Evolutionary conservation across 1,140 invertebrate genomes (phyloP), one percentile per base, ranked within the genome.

Genomic region (Xylocopa sonorina): DNA sequence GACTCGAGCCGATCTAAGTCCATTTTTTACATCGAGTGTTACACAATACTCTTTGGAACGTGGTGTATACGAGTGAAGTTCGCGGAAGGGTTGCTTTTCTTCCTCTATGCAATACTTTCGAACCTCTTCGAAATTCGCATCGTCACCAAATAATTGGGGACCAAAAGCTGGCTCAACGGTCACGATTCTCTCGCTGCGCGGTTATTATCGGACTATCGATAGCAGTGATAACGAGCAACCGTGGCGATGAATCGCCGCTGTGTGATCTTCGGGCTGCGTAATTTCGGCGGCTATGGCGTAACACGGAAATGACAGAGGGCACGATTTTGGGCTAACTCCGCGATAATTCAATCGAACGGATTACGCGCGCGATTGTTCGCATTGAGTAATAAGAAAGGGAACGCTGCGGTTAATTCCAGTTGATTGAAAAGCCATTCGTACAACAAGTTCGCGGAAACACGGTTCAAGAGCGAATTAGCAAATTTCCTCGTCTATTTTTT

Each of bases 401-500:
- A 0, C 29, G 48, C 7, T n/a, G 34, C 12, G 34, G 1, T 7
- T 10, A 46, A 46, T 24, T 55, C 3, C 38, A 38, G 38, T 38
- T 38, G 38, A 4, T 38, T 38, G 38, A 4, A 38, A 9, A 38
- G 9, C 34, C 14, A 29, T 46, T 7, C 24, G 27, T 29, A 10
- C 21, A 10, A 46, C 21, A 27, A 43, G 9, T 9, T 1, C 3
- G 18, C 0, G 0, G 21, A 34, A 62, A 24, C 14, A 18, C 32
- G 51, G 62, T 51, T 63, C 21, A 21, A 1, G 16, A n/a, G 6
- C 7, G 16, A 48, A 34, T 74, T 78, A 50, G 48, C 68, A 41
- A 75, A 66, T 14, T 43, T 55, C n/a, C 6, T 41, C 46, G 21
- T 16, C 24, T 18, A 72, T 43, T 78, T 82, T 71, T 67, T 71